These are phyloP conservation scores for Colletes collaris DNA, from an alignment of 2,888 invertebrate species.

Conservation along the genomic window DNA sequence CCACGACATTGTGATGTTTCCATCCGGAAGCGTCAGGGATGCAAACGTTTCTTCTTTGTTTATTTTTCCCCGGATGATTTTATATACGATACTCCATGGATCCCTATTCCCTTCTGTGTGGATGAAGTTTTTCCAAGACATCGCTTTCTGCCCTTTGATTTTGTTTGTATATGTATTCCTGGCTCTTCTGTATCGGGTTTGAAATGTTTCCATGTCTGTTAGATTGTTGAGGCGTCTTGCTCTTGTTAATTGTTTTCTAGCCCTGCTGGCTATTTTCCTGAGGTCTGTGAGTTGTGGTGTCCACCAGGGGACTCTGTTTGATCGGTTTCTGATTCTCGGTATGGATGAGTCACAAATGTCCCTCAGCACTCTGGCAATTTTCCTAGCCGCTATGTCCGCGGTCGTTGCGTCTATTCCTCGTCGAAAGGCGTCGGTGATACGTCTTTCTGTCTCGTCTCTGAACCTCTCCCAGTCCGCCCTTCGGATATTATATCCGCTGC, in stretches of 20 bases:
- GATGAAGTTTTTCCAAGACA: constrained; percentile 14
- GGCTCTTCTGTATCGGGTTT: not conserved
- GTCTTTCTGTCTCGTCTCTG: no score
- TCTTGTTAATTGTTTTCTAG: not conserved
- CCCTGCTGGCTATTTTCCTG: not conserved
- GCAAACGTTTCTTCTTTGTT: not conserved
- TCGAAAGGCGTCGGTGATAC: no score
- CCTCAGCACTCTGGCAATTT: not conserved
- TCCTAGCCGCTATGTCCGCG: no score
- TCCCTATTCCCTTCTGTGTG: constrained; percentile 5
- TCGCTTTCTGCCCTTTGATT: not conserved
- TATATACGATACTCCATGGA: constrained; percentile 32
- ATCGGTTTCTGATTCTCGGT: not conserved
- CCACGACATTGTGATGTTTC: no score
- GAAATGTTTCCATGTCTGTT: not conserved
- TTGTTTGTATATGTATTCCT: constrained; percentile 14
- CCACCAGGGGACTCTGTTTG: not conserved
- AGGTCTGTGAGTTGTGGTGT: not conserved
- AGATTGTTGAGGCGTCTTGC: not conserved
- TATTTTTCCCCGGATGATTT: constrained; percentile 1
- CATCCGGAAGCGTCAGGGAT: no score
- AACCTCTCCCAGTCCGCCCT: not conserved
- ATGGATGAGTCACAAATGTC: not conserved
- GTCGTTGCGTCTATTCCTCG: no score
- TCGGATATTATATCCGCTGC: not conserved